A percentile compares a stretch with the other conserved stretches of the same genome.
Conservation (phyloP, 2,113 vertebrate species). For the Macquaria australasica region DNA sequence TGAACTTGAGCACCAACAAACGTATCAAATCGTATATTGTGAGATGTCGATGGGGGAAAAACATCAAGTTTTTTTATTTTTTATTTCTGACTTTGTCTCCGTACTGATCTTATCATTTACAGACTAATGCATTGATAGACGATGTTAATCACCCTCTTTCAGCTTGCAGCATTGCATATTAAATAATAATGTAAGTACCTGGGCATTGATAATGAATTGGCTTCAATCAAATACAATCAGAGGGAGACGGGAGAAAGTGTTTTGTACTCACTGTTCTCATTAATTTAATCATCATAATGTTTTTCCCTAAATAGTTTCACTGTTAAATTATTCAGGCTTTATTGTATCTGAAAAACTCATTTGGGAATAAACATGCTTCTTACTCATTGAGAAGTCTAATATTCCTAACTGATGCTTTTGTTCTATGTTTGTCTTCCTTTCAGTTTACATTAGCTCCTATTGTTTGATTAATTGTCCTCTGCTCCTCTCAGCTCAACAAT, state of each 20-base stretch:
- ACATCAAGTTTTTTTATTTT: background rate
- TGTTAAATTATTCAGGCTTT: background rate
- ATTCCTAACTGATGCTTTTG: background rate
- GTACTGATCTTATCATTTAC: background rate
- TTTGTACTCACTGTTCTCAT: background rate
- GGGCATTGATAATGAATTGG: background rate
- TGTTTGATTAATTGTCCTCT: background rate
- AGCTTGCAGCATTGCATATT: background rate
- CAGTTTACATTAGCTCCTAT: conserved; percentile 11
- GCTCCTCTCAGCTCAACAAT: conserved; percentile 28
- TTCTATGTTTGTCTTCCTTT: background rate
- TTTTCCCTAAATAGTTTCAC: conserved; percentile 1
- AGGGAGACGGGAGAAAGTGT: background rate
- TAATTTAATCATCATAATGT: background rate
- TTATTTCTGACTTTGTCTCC: background rate
- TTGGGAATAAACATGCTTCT: background rate
- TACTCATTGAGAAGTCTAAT: background rate
- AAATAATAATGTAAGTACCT: background rate
- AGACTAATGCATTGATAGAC: background rate
- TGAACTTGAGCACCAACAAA: background rate
- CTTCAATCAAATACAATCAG: background rate
- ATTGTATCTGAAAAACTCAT: background rate
- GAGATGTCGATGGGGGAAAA: background rate
- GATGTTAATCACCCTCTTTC: background rate
- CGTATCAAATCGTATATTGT: background rate